phyloP scores from a whole-genome alignment of 2,797 vertebrate genomes.

The Prunella strophiata region DNA sequence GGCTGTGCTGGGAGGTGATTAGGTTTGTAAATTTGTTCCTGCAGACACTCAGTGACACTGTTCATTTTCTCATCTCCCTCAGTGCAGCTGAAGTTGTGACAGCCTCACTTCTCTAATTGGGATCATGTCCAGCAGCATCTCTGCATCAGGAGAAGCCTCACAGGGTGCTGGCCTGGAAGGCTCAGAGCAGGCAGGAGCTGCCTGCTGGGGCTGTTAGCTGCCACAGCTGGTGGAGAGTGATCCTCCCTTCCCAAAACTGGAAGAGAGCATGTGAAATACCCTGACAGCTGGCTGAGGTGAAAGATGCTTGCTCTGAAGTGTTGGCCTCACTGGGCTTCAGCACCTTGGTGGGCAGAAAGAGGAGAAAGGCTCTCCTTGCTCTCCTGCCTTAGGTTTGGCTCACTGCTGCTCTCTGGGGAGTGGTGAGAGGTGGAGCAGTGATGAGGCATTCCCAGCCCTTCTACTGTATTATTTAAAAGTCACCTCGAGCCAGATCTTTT shows the following conservation, averaged over 20 bases:
- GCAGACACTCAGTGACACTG: not conserved
- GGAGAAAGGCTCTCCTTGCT: not conserved
- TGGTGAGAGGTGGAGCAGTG: not conserved
- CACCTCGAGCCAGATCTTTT: too few relatives aligned
- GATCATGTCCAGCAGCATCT: not conserved
- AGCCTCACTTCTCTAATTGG: slow-evolving; percentile 2
- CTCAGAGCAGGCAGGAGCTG: not conserved
- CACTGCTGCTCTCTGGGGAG: not conserved
- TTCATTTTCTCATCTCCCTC: slow-evolving; percentile 4
- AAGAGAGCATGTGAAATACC: not conserved
- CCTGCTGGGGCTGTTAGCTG: not conserved
- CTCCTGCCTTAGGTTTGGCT: not conserved
- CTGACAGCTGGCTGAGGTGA: not conserved
- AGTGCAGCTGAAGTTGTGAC: not conserved
- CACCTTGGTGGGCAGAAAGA: rapidly evolving
- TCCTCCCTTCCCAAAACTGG: not conserved
- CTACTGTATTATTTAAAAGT: too few relatives aligned
- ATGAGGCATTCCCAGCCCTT: not conserved
- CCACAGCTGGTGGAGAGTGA: not conserved
- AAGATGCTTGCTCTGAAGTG: not conserved
- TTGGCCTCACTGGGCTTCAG: not conserved
- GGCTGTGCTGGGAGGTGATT: slow-evolving; percentile 42
- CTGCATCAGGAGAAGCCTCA: not conserved
- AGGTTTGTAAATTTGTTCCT: slow-evolving; percentile 54
- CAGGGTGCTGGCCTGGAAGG: not conserved